Evolutionary conservation across 1,140 invertebrate species (phyloP).

Genomic region (Temnothorax curvispinosus): DNA sequence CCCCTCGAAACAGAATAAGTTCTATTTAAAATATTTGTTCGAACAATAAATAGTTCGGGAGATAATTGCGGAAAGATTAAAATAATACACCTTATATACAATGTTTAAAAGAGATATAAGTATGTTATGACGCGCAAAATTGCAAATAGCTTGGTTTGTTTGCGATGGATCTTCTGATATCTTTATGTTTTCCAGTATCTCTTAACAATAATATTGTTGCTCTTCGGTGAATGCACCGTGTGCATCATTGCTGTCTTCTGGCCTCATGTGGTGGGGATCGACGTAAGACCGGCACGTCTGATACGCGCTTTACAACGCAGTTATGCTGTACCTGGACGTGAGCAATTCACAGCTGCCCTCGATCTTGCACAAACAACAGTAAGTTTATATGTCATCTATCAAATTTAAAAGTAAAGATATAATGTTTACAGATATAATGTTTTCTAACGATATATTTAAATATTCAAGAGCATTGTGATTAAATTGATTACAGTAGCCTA

Average conservation of each 20-base stretch:
- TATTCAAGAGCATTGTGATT: neutral
- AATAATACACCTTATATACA: too few species aligned
- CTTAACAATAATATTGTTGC: slow-evolving; percentile 88
- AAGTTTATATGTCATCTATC: slow-evolving; percentile 59
- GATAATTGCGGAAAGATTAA: too few species aligned
- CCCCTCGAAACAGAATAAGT: too few species aligned
- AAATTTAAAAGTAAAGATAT: neutral
- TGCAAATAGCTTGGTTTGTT: neutral
- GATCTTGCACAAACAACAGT: slow-evolving; percentile 91
- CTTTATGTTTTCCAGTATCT: slow-evolving; percentile 88
- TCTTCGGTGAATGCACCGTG: slow-evolving; percentile 90
- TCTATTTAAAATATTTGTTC: too few species aligned
- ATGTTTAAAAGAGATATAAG: neutral
- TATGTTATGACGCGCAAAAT: neutral
- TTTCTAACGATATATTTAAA: neutral
- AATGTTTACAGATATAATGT: neutral
- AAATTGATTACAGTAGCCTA: neutral
- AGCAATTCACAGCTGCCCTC: slow-evolving; percentile 92
- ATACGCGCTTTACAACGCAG: slow-evolving; percentile 90
- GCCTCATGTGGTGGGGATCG: slow-evolving; percentile 91
- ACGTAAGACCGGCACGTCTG: slow-evolving; percentile 88
- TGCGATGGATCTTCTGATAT: neutral
- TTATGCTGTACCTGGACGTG: slow-evolving; percentile 90
- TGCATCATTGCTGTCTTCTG: slow-evolving; percentile 92
- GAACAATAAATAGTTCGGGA: too few species aligned